Base-by-base conservation (phyloP, 2,888 invertebrate species). In the Temnothorax ravouxi region DNA sequence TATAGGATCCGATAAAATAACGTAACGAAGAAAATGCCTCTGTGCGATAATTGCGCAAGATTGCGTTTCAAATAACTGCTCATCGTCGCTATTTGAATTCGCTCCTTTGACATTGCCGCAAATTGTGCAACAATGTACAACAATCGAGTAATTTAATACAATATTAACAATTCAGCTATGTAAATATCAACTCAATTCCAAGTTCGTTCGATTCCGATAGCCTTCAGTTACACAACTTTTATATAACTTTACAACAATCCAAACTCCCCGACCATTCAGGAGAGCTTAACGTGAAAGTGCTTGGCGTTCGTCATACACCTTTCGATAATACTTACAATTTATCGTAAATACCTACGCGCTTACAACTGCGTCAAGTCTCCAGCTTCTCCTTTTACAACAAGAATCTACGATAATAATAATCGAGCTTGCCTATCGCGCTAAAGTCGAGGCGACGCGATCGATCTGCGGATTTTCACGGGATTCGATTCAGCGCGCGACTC, bases 391-490 rank as follows among this genome's bases (percentile, higher is more conserved):
- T 13, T 76, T 38, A 50, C 41, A 69, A 62, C 34, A 62, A 77
- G 18, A 50, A 54, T 69, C 18, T 67, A 54, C 52, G 41, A 1
- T 67, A 47, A 64, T 77, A 41, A 29, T 77, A 25, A 69, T 69
- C 52, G 50, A 52, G 52, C n/a, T 6, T 56, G 9, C 15, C 13
- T 52, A 66, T 66, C 64, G 38, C 50, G 66, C 25, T 52, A n/a
- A 72, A 69, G 34, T 56, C 41, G 77, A 77, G 77, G 41, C 71
- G 71, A 77, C 25, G 54, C 41, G 54, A 79, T n/a, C 54, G 56
- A 71, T 79, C 56, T 29, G 25, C 54, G 66, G 66, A 64, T 54
- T 34, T 34, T 29, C 41, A 44, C 29, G 59, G 44, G 21, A 18
- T 41, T 54, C 13, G 13, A 72, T 56, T 56, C 15, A 67, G 9